Evolutionary conservation across 1,140 invertebrate genomes (phyloP).

Genomic region (Drosophila pachea): DNA sequence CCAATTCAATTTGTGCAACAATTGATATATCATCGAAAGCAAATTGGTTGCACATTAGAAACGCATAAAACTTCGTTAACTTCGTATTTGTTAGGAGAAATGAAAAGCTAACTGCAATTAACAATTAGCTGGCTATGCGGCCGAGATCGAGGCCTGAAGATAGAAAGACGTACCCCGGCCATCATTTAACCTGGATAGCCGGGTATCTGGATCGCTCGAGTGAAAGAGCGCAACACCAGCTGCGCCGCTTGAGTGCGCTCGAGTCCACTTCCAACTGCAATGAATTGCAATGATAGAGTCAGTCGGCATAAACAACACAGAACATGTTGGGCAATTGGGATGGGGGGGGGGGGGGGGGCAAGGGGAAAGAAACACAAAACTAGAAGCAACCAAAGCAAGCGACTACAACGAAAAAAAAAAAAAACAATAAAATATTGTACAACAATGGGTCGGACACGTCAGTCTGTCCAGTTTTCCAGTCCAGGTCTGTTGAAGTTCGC

Average conservation of each 20-base stretch:
- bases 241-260: slow-evolving; percentile 67
- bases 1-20: slow-evolving; percentile 29
- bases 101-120: slow-evolving; percentile 43
- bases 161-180: slow-evolving; percentile 23
- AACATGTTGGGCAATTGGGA: no score
- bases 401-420: slow-evolving; percentile 33
- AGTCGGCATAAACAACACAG: slow-evolving; percentile 27
- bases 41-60: slow-evolving; percentile 71
- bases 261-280: slow-evolving; percentile 51
- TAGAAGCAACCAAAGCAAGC: slow-evolving; percentile 33
- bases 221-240: slow-evolving; percentile 37
- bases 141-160: slow-evolving; percentile 51
- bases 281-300: slow-evolving; percentile 70
- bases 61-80: slow-evolving; percentile 74
- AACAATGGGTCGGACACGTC: slow-evolving; percentile 42
- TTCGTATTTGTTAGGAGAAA: slow-evolving; percentile 6
- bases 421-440: slow-evolving; percentile 55
- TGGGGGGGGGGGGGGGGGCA: no score
- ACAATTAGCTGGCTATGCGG: slow-evolving; percentile 64
- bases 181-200: slow-evolving; percentile 22
- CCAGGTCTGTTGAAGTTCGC: slow-evolving; percentile 32
- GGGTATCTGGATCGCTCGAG: not conserved
- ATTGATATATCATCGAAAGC: slow-evolving; percentile 65
- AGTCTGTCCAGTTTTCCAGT: slow-evolving; percentile 9
- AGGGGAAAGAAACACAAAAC: slow-evolving; percentile 38